Conservation (phyloP, 2,888 invertebrate species). For the Augiades crinisus region DNA sequence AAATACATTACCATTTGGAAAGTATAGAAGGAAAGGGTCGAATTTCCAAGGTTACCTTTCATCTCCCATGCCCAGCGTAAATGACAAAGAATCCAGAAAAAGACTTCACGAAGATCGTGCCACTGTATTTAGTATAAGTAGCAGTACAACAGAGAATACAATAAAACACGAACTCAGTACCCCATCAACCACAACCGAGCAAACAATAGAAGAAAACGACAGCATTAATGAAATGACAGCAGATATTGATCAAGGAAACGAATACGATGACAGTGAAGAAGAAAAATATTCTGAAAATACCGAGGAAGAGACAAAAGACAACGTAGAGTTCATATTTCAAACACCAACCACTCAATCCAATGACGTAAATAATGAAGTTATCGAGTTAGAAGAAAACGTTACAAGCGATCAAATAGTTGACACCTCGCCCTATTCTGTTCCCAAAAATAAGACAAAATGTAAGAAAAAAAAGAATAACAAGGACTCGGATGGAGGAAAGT, state of each 20-base stretch:
- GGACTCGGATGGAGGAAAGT: conserved; percentile 41
- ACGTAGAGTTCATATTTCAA: conserved; percentile 55
- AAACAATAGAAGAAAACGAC: conserved; percentile 20
- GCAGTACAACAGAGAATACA: conserved; percentile 30
- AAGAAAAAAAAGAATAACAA: conserved; percentile 62
- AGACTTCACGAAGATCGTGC: conserved; percentile 46
- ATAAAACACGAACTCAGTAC: conserved; percentile 34
- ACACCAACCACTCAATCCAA: conserved; percentile 39
- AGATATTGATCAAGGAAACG: conserved; percentile 29
- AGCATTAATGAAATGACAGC: conserved; percentile 8
- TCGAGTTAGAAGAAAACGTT: conserved; percentile 39
- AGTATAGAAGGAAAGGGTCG: conserved; percentile 62
- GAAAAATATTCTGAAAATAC: conserved; percentile 27
- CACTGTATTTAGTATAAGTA: conserved; percentile 32
- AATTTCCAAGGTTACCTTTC: conserved; percentile 65
- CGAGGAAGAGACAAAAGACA: conserved; percentile 48
- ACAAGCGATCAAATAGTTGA: conserved; percentile 43
- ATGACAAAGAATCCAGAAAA: conserved; percentile 42
- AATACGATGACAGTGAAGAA: conserved; percentile 35
- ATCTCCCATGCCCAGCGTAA: conserved; percentile 46
- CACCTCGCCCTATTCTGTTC: conserved; percentile 38
- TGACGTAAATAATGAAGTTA: conserved; percentile 42
- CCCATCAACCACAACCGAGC: conserved; percentile 32
- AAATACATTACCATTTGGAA: conserved; percentile 36
- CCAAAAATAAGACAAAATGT: conserved; percentile 68